Evolutionary conservation across 2,888 invertebrate genomes (phyloP).

Genomic region (Tanypteryx hageni): DNA sequence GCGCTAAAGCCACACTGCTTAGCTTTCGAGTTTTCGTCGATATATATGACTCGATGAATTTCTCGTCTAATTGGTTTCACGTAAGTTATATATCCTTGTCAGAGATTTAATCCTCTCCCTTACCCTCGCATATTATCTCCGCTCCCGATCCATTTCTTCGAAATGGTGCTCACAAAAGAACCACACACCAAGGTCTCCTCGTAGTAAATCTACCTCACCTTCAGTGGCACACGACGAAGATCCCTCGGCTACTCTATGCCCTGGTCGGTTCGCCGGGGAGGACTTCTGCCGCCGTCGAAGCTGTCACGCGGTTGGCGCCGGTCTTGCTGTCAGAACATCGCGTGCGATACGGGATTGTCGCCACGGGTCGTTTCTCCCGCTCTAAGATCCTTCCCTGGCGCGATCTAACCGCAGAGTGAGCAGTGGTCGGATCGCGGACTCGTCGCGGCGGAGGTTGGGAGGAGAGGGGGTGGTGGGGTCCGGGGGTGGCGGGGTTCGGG

Average conservation of each 20-base stretch:
- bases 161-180: constrained; percentile 23
- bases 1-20: neutral
- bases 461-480: neutral
- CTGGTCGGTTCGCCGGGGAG: neutral
- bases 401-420: constrained; percentile 58
- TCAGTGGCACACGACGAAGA: neutral
- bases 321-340: constrained; percentile 55
- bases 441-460: neutral
- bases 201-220: constrained; percentile 12
- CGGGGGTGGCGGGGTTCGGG: neutral
- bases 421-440: constrained; percentile 22
- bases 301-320: constrained; percentile 49
- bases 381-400: constrained; percentile 23
- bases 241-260: neutral
- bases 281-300: neutral
- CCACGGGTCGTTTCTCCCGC: constrained; percentile 21
- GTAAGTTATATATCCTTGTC: too few relatives aligned
- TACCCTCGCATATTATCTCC: neutral
- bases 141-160: neutral
- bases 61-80: too few relatives aligned
- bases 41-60: neutral
- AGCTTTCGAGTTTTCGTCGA: neutral
- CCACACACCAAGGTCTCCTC: constrained; percentile 45
- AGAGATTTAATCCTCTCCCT: neutral
- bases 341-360: constrained; percentile 25